Conservation (phyloP, 2,888 invertebrate genomes). For the Cheiracanthium punctorium region DNA sequence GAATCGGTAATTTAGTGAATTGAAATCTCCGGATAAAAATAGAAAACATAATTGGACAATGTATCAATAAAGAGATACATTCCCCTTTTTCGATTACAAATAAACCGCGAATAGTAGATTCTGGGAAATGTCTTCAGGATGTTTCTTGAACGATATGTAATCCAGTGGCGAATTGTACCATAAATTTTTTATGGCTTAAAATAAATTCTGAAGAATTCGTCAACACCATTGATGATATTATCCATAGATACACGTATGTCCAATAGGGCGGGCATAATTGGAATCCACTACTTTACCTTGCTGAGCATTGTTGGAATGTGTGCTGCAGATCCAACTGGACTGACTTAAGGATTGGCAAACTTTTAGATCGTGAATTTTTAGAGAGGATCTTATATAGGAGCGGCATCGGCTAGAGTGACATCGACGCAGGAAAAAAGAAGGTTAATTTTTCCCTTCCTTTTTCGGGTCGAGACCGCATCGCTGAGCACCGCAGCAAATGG, state of each 20-base stretch:
- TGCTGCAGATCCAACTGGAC: constrained; percentile 4
- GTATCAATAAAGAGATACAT: no score
- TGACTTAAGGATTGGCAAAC: constrained; percentile 1
- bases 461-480: constrained; percentile 57
- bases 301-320: constrained; percentile 27
- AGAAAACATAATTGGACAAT: no score
- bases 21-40: no score
- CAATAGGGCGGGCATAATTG: neutral
- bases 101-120: no score
- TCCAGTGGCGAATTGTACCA: no score
- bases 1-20: no score
- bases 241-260: neutral
- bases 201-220: constrained; percentile 4
- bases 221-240: neutral
- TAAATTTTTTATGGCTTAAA: no score
- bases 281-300: constrained; percentile 54
- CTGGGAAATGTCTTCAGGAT: no score
- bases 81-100: no score
- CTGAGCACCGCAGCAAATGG: constrained; percentile 47
- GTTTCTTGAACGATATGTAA: no score
- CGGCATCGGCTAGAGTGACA: constrained; percentile 43
- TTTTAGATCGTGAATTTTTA: neutral
- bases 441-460: constrained; percentile 69
- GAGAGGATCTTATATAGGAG: constrained; percentile 59
- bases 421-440: constrained; percentile 69